phyloP scores from a whole-genome alignment of 2,113 vertebrate genomes.

The Gobius niger region DNA sequence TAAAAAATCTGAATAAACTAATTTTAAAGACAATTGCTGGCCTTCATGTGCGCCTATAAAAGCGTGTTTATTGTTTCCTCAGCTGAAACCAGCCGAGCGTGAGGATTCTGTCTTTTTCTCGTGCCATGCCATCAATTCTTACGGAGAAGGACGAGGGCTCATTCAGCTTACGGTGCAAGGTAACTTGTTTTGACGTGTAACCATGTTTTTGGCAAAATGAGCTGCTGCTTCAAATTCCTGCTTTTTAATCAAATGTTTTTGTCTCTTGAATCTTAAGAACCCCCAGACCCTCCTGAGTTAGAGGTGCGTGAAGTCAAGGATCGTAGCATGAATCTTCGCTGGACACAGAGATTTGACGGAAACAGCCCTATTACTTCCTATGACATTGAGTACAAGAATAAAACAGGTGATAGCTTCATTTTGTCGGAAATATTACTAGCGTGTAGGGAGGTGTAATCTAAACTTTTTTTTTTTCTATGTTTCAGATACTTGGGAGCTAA shows the following conservation, averaged over 20 bases:
- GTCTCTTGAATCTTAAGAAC: constrained; percentile 77
- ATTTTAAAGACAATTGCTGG: not conserved
- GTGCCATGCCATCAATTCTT: constrained; percentile 98
- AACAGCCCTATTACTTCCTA: constrained; percentile 97
- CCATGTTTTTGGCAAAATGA: not conserved
- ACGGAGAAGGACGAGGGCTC: constrained; percentile 93
- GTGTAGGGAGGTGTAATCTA: not conserved
- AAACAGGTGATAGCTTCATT: constrained; percentile 80
- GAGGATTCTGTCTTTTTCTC: constrained; percentile 99
- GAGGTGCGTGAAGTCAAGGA: constrained; percentile 97
- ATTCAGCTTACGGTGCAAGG: constrained; percentile 99
- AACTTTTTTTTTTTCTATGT: not conserved
- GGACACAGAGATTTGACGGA: constrained; percentile 96
- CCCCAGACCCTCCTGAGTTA: constrained; percentile 93
- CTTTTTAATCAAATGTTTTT: not conserved
- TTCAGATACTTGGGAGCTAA: constrained; percentile 93
- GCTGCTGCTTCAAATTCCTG: not conserved
- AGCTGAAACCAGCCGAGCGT: constrained; percentile 96
- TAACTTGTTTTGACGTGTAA: constrained; percentile 22
- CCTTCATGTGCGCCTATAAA: constrained; percentile 19
- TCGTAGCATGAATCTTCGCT: constrained; percentile 98
- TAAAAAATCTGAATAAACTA: not conserved
- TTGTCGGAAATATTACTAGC: not conserved
- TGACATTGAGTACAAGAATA: constrained; percentile 99
- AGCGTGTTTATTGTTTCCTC: constrained; percentile 21